Evolutionary conservation across 1,140 invertebrate species (phyloP).

Genomic region (Bradynema listronoti): DNA sequence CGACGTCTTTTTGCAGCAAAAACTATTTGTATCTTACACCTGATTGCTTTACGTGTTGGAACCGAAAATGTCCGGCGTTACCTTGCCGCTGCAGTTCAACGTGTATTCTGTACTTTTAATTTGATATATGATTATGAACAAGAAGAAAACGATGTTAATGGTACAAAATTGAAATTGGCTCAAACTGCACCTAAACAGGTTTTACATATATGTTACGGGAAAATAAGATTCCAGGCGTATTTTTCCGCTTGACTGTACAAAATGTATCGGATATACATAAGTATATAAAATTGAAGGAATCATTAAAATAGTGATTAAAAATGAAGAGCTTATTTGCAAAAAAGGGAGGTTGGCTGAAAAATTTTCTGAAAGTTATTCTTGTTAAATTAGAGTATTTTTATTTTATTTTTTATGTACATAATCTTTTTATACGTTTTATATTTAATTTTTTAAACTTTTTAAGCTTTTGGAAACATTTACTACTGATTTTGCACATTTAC

Average conservation of each 20-base stretch:
- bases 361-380: too few species aligned
- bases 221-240: neutral
- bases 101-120: slow-evolving; percentile 39
- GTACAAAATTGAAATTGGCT: too few species aligned
- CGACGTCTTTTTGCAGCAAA: slow-evolving; percentile 34
- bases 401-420: too few species aligned
- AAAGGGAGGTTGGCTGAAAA: neutral
- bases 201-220: neutral
- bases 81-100: slow-evolving; percentile 23
- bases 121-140: slow-evolving; percentile 34
- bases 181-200: slow-evolving; percentile 18
- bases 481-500: slow-evolving; percentile 26
- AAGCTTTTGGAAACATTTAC: slow-evolving; percentile 37
- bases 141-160: slow-evolving; percentile 8
- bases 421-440: slow-evolving; percentile 1
- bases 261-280: too few species aligned
- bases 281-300: too few species aligned
- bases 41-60: slow-evolving; percentile 23
- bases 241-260: too few species aligned
- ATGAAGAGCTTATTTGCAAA: too few species aligned
- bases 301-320: neutral
- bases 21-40: slow-evolving; percentile 23
- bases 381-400: too few species aligned
- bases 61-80: slow-evolving; percentile 34
- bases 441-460: neutral